Evolutionary conservation across 92 coral and sea anemone species (phyloP), one percentile per base, ranked within the genome.

Genomic region (Plumapathes pennacea): DNA sequence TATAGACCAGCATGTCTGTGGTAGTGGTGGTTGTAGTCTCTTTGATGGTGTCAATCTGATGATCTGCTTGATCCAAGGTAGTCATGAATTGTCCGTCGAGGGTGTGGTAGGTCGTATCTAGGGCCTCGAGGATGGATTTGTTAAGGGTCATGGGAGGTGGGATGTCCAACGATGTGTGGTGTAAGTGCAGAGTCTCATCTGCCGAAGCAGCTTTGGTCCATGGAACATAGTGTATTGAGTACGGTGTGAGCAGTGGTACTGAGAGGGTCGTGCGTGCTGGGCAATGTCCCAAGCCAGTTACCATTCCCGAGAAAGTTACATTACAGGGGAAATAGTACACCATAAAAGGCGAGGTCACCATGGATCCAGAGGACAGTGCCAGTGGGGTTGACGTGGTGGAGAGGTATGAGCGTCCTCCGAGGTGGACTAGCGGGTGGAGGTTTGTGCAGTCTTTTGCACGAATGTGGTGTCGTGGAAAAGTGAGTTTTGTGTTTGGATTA

Each of bases 311-410:
- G 44, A 77, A 70, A 3, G 85, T 41, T 1, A 43, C 50, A 13
- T 78, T 69, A 29, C 74, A 78, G 5, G 85, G 85, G 32, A 78
- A 54, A 12, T 57, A 74, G 4, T 51, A 62, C 15, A 70, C 55
- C n/a, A 63, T 40, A 2, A 70, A 37, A 1, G 79, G 79, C 4
- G 78, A 38, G 1, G 66, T 36, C 13, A 19, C 29, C 38, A 62
- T 15, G 9, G 31, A 24, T 12, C 85, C 80, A 17, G 69, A 33
- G 17, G 39, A 31, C 1, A 60, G 45, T 24, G 36, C 41, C 11
- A 79, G 50, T 3, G 27, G n/a, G 11, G 7, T 50, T 1, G 64
- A 54, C 0, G 74, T 63, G 0, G 85, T 79, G 0, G 75, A 36
- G 8, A 71, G 37, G 36, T 46, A 63, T 28, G 44, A 42, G 3